Base-by-base conservation (phyloP, 1,140 invertebrate genomes). In the Leptinotarsa lineolata region DNA sequence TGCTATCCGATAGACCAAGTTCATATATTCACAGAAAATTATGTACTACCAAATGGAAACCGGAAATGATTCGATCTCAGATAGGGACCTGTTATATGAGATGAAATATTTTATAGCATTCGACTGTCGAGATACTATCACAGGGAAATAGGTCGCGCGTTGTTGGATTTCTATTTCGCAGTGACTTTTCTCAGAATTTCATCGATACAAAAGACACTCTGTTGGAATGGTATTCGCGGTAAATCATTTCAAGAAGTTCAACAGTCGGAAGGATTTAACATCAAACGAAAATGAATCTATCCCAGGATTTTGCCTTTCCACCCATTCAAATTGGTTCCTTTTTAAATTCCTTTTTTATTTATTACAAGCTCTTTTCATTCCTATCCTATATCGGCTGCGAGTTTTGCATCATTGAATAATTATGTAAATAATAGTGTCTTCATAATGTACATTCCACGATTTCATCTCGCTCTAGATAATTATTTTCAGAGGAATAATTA, bases 11-110 rank as follows among this genome's bases (percentile, higher is more conserved):
- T 54, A 54, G 12, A 18, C 48, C 48, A 18, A 54, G 48, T 54
- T 54, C 48, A 15, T 54, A 18, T 39, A 39, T 39, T 39, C 30
- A 39, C 30, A 39, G 30, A 39, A 39, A 54, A 54, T 54, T 54
- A 54, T 54, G 48, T 54, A 54, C 48, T 54, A 13, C n/a, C 48
- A 54, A 54, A 54, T 54, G 48, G 48, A 54, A 54, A 54, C 46
- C 46, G 46, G 46, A 54, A 54, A 54, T 54, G 48, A 54, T 54
- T 54, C 48, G 16, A 54, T 54, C 48, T 54, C 48, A n/a, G 48
- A 54, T 54, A 54, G 16, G 48, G 6, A 54, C 48, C 48, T 54
- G 48, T 54, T 54, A 54, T 54, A 54, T 18, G 48, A 54, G 48
- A 54, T 18, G 48, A 54, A 54, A 54, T 54, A 54, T 54, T 54